Evolutionary conservation across 2,113 vertebrate species (phyloP).

Genomic region (Colistium nudipinnis): DNA sequence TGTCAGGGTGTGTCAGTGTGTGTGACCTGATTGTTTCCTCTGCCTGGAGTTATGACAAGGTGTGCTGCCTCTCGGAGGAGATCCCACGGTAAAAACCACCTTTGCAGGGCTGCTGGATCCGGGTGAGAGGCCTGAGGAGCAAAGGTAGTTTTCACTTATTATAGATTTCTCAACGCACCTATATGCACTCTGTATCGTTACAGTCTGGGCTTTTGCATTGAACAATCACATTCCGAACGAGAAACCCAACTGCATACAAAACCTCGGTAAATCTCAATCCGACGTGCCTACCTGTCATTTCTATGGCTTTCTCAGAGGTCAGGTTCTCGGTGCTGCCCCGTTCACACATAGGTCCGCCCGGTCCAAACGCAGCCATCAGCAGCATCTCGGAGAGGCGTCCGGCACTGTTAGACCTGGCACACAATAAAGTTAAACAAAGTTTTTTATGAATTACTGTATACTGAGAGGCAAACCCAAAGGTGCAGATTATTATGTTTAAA

Average conservation of each 20-base stretch:
- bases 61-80: conserved; percentile 91
- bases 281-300: conserved; percentile 84
- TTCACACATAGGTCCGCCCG: conserved; percentile 85
- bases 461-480: too few species aligned
- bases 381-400: conserved; percentile 94
- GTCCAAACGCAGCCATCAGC: conserved; percentile 94
- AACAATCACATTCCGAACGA: not conserved
- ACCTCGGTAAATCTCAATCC: not conserved
- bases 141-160: too few species aligned
- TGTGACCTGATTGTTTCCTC: conserved; percentile 92
- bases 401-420: conserved; percentile 89
- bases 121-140: conserved; percentile 69
- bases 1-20: not conserved
- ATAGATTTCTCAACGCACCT: too few species aligned
- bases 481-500: too few species aligned
- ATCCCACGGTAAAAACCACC: conserved; percentile 96
- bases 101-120: conserved; percentile 88
- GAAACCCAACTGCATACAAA: not conserved
- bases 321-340: conserved; percentile 90
- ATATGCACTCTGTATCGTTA: too few species aligned
- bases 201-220: too few species aligned
- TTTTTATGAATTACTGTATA: too few species aligned
- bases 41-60: conserved; percentile 87
- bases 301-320: conserved; percentile 89
- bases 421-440: too few species aligned